Base-by-base conservation (phyloP, 2,888 invertebrate species). In the Drosophila barbarae region DNA sequence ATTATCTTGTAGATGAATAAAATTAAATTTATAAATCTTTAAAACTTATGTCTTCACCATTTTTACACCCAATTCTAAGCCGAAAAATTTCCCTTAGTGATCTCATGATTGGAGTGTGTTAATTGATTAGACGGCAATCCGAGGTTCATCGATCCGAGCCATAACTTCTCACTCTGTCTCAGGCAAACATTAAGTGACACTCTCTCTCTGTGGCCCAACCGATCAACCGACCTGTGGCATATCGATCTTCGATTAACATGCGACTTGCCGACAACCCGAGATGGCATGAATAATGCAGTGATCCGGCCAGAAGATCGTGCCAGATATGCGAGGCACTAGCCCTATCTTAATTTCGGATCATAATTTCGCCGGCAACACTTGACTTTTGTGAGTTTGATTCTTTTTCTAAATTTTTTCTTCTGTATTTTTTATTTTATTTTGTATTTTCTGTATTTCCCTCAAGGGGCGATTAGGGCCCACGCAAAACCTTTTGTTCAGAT, bases 281-380 rank as follows among this genome's bases (percentile, higher is more conserved):
- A 13, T 52, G 66, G 47, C 58, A 83, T 77, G 83, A 77, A 77
- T 77, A 76, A 79, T 82, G 80, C 80, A 84, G 77, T 64, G 77
- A 79, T 72, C 56, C 46, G 47, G 28, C 68, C 54, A 72, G 80
- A 79, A 72, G 78, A 79, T 79, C 56, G 54, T 71, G 67, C 56
- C 49, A 63, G 50, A 66, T 73, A 84, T 66, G 39, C 53, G 26
- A 32, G 54, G 60, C 60, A 52, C 52, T 61, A 65, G 35, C 67
- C 50, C 51, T 79, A 78, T 84, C 85, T 78, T 84, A 84, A 79
- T 70, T 84, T 78, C 72, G 82, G 6, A 78, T 78, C 85, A 78
- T 78, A 78, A 84, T 84, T 78, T 84, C 69, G 85, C 78, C 54
- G 63, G 53, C 80, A 82, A 84, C 84, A 84, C 81, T 77, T 72